A percentile compares a stretch with the other conserved stretches of the same genome.
phyloP scores from a whole-genome alignment of 35 echinoderm and acorn worm genomes.

The Eucidaris tribuloides region DNA sequence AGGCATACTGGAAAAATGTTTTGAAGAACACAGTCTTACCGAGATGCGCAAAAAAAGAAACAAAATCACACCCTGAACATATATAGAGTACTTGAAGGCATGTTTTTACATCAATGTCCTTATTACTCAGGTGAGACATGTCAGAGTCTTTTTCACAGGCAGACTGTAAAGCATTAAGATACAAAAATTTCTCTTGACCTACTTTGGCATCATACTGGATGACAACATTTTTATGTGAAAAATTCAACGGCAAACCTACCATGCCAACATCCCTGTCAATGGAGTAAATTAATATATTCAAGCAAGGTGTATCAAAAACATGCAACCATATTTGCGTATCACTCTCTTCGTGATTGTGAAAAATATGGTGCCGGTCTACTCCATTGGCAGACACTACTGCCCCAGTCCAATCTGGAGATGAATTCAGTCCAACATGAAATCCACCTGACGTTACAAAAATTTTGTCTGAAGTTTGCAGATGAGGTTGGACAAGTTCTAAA shows the following conservation, averaged over 20 bases:
- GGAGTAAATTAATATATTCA: background rate
- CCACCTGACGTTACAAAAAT: constrained; percentile 27
- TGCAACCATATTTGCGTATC: constrained; percentile 29
- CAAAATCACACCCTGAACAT: constrained; percentile 39
- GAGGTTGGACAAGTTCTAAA: background rate
- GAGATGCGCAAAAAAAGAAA: constrained; percentile 14
- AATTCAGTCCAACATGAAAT: constrained; percentile 10
- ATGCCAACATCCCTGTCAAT: background rate
- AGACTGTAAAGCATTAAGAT: background rate
- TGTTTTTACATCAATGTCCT: background rate
- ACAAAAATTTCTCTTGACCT: background rate
- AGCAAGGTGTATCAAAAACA: constrained; percentile 4
- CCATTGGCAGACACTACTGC: background rate
- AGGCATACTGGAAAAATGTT: constrained; percentile 23
- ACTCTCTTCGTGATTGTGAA: constrained; percentile 9
- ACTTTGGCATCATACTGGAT: background rate
- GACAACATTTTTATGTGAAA: background rate
- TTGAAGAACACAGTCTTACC: constrained; percentile 27
- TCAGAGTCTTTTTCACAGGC: background rate
- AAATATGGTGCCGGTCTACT: background rate
- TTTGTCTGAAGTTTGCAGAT: background rate
- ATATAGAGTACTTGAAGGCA: constrained; percentile 34
- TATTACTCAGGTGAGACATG: background rate
- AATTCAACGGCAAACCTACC: constrained; percentile 1
- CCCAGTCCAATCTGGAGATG: background rate